Evolutionary conservation across 2,113 vertebrate species (phyloP), one percentile per base, ranked within the genome.

Genomic region (Ctenomys sociabilis): DNA sequence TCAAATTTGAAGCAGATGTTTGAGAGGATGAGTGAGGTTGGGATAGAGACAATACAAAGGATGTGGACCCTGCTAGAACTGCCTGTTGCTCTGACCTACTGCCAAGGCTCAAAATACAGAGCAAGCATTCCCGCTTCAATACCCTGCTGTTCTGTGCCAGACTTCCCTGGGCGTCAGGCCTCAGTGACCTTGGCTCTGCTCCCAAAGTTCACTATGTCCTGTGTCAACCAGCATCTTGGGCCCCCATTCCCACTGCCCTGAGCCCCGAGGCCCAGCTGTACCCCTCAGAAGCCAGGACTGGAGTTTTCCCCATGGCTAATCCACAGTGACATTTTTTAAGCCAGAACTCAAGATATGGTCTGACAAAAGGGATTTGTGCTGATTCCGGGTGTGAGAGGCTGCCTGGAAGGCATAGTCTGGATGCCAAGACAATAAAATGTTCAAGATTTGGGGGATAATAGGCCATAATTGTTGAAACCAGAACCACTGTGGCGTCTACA

Each of bases 1-100:
- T 85, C 97, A 87, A 94, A 97, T 96, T 72, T 57, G 96, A 97
- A 97, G 93, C 96, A 97, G 97, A 98, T 98, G 97, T 96, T 92
- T 93, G 90, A 92, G 95, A 93, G 0, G 37, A 81, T n/a, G 91
- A 95, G 40, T 43, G 49, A 93, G 85, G 77, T 7, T 95, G 49
- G 95, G 94, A 93, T 92, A 95, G 95, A 97, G 96, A 97, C 93
- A 97, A 96, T 80, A 95, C 93, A 82, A 98, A 96, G 94, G 97
- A 97, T 90, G 92, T 97, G 92, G 97, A 91, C 93, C 97, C 92
- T 88, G 88, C 87, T 88, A 94, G 93, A 95, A 92, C 77, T 95
- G 94, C 96, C 91, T 88, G 80, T 88, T 93, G 92, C 95, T 95
- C 93, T 96, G 93, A 97, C 96, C 90, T 72, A 37, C 92, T 95